phyloP scores from a whole-genome alignment of 2,797 vertebrate species.

The Australoheros facetus region DNA sequence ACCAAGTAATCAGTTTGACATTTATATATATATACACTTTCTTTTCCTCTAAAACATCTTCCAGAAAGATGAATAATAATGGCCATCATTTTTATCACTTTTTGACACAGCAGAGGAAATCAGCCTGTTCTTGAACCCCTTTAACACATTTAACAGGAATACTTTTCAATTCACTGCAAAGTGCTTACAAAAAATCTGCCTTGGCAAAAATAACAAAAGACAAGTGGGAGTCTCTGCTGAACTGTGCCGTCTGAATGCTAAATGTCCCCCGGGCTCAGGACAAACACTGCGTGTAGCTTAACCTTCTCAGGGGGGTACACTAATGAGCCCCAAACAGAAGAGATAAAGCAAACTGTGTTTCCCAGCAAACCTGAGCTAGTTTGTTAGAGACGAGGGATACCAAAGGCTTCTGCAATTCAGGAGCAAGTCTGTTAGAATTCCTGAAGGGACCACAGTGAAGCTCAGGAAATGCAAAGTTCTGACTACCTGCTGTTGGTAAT shows the following conservation, averaged over 20 bases:
- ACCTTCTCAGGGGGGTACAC: constrained; percentile 45
- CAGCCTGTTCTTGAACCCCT: neutral
- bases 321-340: constrained; percentile 57
- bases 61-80: neutral
- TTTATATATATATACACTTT: neutral
- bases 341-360: constrained; percentile 24
- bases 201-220: constrained; percentile 39
- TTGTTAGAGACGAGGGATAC: constrained; percentile 23
- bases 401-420: constrained; percentile 15
- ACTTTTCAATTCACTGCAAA: constrained; percentile 5
- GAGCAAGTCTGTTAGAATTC: constrained; percentile 32
- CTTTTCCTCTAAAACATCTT: neutral
- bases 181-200: constrained; percentile 36
- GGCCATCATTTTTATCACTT: neutral
- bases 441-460: constrained; percentile 23
- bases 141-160: constrained; percentile 19
- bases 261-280: constrained; percentile 56
- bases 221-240: constrained; percentile 14
- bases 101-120: constrained; percentile 1
- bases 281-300: constrained; percentile 39
- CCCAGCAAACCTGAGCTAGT: constrained; percentile 4
- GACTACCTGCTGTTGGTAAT: constrained; percentile 39
- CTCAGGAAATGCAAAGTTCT: constrained; percentile 23
- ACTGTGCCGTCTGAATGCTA: constrained; percentile 54
- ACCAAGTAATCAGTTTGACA: neutral